These are phyloP conservation scores for Anagrus nilaparvatae DNA, from an alignment of 1,140 invertebrate genomes.

Conservation along the genomic window DNA sequence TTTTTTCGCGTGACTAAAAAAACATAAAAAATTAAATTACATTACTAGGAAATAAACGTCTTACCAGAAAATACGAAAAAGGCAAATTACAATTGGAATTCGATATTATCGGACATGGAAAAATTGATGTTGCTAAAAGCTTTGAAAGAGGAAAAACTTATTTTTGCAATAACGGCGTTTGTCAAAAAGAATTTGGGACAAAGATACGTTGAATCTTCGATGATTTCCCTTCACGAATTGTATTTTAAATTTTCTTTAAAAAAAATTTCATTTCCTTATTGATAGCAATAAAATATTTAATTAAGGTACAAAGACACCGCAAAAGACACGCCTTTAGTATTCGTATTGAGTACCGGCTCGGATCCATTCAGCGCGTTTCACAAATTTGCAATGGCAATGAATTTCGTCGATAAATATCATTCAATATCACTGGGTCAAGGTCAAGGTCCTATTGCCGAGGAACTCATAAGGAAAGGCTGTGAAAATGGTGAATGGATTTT, in stretches of 20 bases:
- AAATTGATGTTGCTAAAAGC: conserved; percentile 71
- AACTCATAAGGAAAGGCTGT: conserved; percentile 62
- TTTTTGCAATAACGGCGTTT: conserved; percentile 70
- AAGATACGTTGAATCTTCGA: conserved; percentile 64
- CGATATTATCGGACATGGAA: conserved; percentile 57
- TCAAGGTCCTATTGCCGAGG: conserved; percentile 74
- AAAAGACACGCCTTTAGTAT: conserved; percentile 67
- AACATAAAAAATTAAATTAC: conserved; percentile 8
- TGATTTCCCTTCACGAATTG: conserved; percentile 56
- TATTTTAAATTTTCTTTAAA: conserved; percentile 37
- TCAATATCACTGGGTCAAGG: conserved; percentile 86
- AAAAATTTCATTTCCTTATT: background rate
- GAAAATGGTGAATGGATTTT: conserved; percentile 73
- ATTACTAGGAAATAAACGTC: conserved; percentile 44
- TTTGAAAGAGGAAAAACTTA: conserved; percentile 71
- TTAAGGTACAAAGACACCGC: conserved; percentile 62
- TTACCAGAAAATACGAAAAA: conserved; percentile 34
- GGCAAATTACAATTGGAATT: conserved; percentile 49
- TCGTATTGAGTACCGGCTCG: conserved; percentile 82
- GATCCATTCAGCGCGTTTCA: conserved; percentile 78
- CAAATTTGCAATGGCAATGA: conserved; percentile 70
- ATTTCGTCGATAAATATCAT: conserved; percentile 60
- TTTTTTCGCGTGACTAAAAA: background rate
- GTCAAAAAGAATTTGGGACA: conserved; percentile 65
- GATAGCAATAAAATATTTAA: background rate